These are phyloP conservation scores for Naja naja DNA, from an alignment of 2,113 vertebrate species.

Conservation along the genomic window DNA sequence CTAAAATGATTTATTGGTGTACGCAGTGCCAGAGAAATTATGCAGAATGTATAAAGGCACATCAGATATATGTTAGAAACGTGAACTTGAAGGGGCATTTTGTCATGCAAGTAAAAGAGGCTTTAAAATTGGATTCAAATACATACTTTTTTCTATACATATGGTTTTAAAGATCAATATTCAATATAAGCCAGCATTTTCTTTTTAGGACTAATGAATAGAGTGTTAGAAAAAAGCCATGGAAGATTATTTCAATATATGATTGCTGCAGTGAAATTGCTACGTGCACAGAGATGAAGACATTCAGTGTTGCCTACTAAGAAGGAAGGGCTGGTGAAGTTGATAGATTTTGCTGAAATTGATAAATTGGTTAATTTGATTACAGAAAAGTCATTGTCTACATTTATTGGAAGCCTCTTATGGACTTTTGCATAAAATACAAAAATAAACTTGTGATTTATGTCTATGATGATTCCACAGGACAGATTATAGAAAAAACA, in stretches of 20 bases:
- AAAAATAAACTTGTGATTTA: background rate
- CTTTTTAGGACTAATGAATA: background rate
- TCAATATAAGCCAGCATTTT: background rate
- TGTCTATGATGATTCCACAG: background rate
- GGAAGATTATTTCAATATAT: background rate
- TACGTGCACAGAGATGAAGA: background rate
- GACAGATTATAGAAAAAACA: background rate
- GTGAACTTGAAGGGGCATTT: background rate
- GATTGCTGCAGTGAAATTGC: background rate
- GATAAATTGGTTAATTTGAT: background rate
- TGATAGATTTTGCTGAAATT: background rate
- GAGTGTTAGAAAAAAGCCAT: background rate
- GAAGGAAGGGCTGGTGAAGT: background rate
- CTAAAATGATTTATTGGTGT: background rate
- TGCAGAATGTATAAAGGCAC: background rate
- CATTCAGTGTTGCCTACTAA: background rate
- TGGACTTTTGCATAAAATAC: background rate
- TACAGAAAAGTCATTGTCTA: background rate
- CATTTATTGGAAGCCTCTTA: background rate
- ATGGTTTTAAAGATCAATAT: background rate
- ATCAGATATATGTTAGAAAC: background rate
- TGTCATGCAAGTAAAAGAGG: background rate
- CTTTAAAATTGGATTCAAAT: background rate
- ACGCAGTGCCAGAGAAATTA: background rate
- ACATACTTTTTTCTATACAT: background rate